Conservation (phyloP, 2,888 invertebrate genomes). For the Polyploca ridens region DNA sequence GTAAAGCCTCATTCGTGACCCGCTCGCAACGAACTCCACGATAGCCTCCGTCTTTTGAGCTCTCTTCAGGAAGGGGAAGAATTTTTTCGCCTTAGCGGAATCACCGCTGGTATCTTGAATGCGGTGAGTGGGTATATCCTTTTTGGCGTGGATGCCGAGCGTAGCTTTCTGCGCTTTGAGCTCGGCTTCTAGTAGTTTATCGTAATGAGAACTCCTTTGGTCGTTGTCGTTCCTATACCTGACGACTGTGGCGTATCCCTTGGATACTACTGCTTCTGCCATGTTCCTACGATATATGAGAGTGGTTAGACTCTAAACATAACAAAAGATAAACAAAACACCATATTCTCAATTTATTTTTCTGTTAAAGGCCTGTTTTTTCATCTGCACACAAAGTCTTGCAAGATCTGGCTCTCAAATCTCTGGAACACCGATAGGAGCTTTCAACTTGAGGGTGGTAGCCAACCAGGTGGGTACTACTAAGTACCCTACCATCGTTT, state of each 20-base stretch:
- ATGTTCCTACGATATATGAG: constrained; percentile 88
- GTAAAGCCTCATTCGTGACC: constrained; percentile 96
- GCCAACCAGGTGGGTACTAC: no score
- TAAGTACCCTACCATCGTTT: no score
- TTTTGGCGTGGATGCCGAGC: constrained; percentile 92
- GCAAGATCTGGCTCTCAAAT: no score
- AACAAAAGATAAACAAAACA: background rate
- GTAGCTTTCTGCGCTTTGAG: constrained; percentile 94
- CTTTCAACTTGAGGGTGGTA: no score
- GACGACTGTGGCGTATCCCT: constrained; percentile 96
- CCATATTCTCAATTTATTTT: no score
- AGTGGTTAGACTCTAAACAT: constrained; percentile 8
- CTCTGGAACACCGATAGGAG: no score
- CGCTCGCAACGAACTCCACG: constrained; percentile 98
- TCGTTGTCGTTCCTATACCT: constrained; percentile 98
- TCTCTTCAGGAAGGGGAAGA: constrained; percentile 96
- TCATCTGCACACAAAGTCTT: no score
- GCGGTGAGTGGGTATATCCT: constrained; percentile 92
- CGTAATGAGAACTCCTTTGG: constrained; percentile 96
- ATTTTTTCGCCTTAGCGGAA: constrained; percentile 93
- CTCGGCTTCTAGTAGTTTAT: constrained; percentile 96
- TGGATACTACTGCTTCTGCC: constrained; percentile 95
- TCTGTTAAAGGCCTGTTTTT: no score
- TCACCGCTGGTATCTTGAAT: constrained; percentile 94
- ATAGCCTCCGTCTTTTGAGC: constrained; percentile 95